Base-by-base conservation (phyloP, 2,888 invertebrate genomes). In the Athalia cordata region DNA sequence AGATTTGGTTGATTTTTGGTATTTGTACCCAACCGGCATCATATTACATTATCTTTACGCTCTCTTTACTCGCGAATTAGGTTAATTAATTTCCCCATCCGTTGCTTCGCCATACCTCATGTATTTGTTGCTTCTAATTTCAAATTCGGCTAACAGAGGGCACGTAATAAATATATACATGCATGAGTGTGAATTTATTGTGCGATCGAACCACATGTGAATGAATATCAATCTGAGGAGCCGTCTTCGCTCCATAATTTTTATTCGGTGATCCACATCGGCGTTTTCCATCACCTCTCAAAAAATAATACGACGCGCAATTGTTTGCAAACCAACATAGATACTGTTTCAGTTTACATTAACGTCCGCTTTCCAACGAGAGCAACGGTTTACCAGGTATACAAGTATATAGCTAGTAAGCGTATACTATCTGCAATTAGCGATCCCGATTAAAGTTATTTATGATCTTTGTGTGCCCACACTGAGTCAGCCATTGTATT, bases 81-180 rank as follows among this genome's bases (percentile, higher is more conserved):
- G 89, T 87, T 89, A 89, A 89, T 89, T 89, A 89, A 89, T 89
- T 89, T 90, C 84, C 86, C 85, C 89, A 90, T 89, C 89, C 87
- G 81, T 79, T 81, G 82, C 50, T 52, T 75, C 62, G 75, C 75
- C 29, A 29, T 29, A 29, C 29, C 29, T 29, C 2, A 29, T 75
- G 62, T 9, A 50, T 61, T 29, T 64, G 62, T 62, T 62, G 7
- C 59, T 75, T 62, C 62, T 75, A 57, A 72, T 72, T 72, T 72
- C 8, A 59, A 72, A 72, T 72, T 72, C 57, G 47, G 57, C 84
- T 85, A 84, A 87, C 86, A 86, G 82, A 83, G 84, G 84, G 84
- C 83, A 85, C 84, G 86, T 87, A 87, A 85, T 86, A 86, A 81
- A 81, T 64, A 76, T 64, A 76, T 64, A 64, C 64, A 77, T 45